These are phyloP conservation scores for Oceanodroma tethys DNA, from an alignment of 2,113 vertebrate genomes.

Conservation along the genomic window DNA sequence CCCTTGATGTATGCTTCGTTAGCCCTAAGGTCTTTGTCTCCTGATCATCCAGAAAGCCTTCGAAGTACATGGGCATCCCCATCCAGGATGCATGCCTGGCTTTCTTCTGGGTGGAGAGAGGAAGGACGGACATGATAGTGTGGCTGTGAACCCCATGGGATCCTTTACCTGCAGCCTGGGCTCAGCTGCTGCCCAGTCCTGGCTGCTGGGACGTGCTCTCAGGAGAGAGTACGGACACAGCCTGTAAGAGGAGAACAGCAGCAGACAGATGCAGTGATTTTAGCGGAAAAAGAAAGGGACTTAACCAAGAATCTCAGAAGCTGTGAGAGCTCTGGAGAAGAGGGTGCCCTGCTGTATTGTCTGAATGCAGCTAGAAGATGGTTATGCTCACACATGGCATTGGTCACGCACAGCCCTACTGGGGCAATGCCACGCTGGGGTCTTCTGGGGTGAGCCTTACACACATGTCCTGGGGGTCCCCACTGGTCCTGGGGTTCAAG, in stretches of 20 bases:
- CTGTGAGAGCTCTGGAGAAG: neutral
- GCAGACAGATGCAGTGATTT: neutral
- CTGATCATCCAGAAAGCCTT: neutral
- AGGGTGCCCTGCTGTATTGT: neutral
- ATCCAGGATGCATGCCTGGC: neutral
- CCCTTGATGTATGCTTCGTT: fast-evolving
- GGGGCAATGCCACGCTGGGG: fast-evolving
- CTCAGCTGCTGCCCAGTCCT: neutral
- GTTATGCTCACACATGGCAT: fast-evolving
- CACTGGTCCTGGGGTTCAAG: neutral
- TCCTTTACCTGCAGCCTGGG: neutral
- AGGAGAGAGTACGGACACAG: fast-evolving
- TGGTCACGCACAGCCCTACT: neutral
- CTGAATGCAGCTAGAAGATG: neutral
- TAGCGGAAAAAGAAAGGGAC: neutral
- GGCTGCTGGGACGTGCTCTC: neutral
- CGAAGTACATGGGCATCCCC: neutral
- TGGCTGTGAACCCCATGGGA: neutral
- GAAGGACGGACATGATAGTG: neutral
- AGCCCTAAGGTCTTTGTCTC: neutral
- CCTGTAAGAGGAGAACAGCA: neutral
- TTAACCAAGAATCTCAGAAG: neutral
- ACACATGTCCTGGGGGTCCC: neutral
- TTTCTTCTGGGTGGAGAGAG: neutral
- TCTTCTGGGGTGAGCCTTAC: neutral